Conservation (phyloP, 2,888 invertebrate species). For the Epinotia bilunana region DNA sequence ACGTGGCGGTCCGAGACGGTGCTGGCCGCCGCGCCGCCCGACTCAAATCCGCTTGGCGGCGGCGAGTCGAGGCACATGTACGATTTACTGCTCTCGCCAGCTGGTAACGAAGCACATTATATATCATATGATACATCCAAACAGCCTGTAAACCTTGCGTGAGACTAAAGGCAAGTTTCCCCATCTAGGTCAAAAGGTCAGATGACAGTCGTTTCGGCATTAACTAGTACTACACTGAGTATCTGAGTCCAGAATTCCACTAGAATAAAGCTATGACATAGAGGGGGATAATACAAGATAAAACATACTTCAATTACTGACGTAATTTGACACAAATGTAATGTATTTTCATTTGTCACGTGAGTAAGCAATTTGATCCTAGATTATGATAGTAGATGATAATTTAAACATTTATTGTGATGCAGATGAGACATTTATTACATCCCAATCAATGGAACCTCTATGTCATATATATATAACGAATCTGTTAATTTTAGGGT, state of each 20-base stretch:
- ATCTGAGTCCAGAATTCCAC: not conserved
- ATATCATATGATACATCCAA: not conserved
- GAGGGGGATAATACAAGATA: too few relatives aligned
- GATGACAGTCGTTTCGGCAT: not conserved
- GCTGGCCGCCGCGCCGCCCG: slow-evolving; percentile 78
- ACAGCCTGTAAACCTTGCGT: not conserved
- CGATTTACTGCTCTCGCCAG: slow-evolving; percentile 83
- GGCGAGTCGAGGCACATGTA: slow-evolving; percentile 85
- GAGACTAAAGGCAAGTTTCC: not conserved
- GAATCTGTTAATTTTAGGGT: too few relatives aligned
- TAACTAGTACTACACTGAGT: not conserved
- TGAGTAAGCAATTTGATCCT: too few relatives aligned
- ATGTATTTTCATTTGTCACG: too few relatives aligned
- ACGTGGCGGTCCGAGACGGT: slow-evolving; percentile 79
- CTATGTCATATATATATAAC: too few relatives aligned
- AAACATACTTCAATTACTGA: too few relatives aligned
- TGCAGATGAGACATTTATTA: too few relatives aligned
- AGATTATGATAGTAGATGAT: not conserved
- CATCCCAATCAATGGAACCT: too few relatives aligned
- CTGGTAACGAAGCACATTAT: slow-evolving; percentile 57
- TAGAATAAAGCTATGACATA: not conserved
- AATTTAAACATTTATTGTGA: not conserved
- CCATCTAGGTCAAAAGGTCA: not conserved
- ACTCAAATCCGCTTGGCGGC: slow-evolving; percentile 82
- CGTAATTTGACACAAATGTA: too few relatives aligned